phyloP scores from a whole-genome alignment of 2,113 vertebrate genomes.

The Marmota flaviventris region DNA sequence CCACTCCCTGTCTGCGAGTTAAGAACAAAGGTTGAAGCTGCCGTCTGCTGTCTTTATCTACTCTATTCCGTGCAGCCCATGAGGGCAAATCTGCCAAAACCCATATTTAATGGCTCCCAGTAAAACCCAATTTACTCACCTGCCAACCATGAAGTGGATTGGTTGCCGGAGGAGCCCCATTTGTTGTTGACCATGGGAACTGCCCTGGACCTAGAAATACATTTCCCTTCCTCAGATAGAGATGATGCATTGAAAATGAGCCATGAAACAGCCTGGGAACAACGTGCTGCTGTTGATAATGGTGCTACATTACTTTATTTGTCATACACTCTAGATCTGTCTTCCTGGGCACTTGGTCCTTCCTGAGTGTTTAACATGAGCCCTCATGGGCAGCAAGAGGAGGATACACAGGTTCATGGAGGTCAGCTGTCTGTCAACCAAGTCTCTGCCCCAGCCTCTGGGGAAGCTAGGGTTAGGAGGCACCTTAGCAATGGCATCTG shows the following conservation, averaged over 20 bases:
- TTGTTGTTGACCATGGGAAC: constrained; percentile 41
- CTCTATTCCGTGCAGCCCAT: constrained; percentile 50
- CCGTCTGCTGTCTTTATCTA: constrained; percentile 65
- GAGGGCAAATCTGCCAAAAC: constrained; percentile 83
- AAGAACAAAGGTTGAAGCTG: constrained; percentile 63
- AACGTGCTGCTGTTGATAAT: constrained; percentile 51
- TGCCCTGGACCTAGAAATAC: not conserved
- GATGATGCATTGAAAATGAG: constrained; percentile 62
- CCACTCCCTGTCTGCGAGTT: constrained; percentile 46
- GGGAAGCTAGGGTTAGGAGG: constrained; percentile 68
- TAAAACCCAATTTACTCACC: constrained; percentile 83
- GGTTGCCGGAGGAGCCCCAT: constrained; percentile 75
- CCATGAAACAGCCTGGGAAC: constrained; percentile 41
- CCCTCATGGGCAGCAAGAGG: not conserved
- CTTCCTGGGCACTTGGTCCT: constrained; percentile 56
- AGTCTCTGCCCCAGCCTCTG: constrained; percentile 72
- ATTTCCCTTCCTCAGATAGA: constrained; percentile 66
- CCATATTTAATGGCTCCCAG: constrained; percentile 78
- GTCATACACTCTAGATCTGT: constrained; percentile 73
- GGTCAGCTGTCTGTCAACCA: constrained; percentile 59
- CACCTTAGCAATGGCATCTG: constrained; percentile 62
- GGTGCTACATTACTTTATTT: constrained; percentile 81
- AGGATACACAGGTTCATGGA: constrained; percentile 59
- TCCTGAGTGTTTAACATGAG: constrained; percentile 78
- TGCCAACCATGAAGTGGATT: constrained; percentile 77